These are phyloP conservation scores for Gryon sp. DNA, from an alignment of 1,140 invertebrate species.

Conservation along the genomic window DNA sequence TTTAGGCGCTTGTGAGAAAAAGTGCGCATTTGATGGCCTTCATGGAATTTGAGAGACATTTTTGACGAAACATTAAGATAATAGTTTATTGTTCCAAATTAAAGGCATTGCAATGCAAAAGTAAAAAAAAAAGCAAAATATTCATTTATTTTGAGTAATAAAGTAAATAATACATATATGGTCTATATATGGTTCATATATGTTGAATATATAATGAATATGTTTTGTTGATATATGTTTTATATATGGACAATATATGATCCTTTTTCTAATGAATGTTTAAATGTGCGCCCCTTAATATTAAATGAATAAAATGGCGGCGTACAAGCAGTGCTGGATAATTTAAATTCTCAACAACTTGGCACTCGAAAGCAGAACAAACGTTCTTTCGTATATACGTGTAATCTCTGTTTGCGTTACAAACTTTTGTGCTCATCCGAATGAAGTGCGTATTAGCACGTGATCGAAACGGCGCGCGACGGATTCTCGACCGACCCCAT, in stretches of 20 bases:
- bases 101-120: not conserved
- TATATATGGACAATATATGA: too few species aligned
- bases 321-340: too few species aligned
- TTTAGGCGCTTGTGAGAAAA: slow-evolving; percentile 10
- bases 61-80: slow-evolving; percentile 33
- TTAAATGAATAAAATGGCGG: too few species aligned
- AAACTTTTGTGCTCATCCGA: slow-evolving; percentile 39
- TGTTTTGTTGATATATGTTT: too few species aligned
- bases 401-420: slow-evolving; percentile 51
- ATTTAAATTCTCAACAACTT: too few species aligned
- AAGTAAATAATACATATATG: too few species aligned
- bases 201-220: too few species aligned
- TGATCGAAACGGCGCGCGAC: slow-evolving; percentile 59
- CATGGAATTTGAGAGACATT: slow-evolving; percentile 33
- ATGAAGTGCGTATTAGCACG: slow-evolving; percentile 66
- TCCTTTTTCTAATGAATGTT: too few species aligned
- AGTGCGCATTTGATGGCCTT: slow-evolving; percentile 21
- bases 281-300: too few species aligned
- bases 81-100: slow-evolving; percentile 20
- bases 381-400: slow-evolving; percentile 27
- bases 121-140: too few species aligned
- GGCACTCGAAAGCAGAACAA: not conserved
- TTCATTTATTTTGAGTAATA: too few species aligned
- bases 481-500: slow-evolving; percentile 57
- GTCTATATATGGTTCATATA: too few species aligned